phyloP scores from a whole-genome alignment of 2,888 invertebrate genomes.

The Lathronympha strigana region DNA sequence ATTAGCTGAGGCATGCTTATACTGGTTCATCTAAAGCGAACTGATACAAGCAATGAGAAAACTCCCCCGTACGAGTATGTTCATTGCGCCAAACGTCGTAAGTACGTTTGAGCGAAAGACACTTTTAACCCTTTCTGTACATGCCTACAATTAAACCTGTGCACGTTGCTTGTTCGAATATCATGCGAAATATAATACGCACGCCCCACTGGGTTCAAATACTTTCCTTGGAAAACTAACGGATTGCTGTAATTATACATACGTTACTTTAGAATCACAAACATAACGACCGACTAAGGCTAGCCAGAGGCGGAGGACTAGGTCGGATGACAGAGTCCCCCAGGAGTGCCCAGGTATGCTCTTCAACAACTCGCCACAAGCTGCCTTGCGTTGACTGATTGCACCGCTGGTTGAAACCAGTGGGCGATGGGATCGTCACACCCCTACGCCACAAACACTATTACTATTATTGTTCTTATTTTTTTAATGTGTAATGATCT shows the following conservation, averaged over 20 bases:
- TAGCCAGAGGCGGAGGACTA: too few species aligned
- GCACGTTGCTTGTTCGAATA: slow-evolving; percentile 23
- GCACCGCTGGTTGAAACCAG: too few species aligned
- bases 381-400: too few species aligned
- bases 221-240: slow-evolving; percentile 13
- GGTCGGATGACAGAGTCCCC: too few species aligned
- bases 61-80: slow-evolving; percentile 43
- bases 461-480: too few species aligned
- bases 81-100: slow-evolving; percentile 10
- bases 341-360: too few species aligned
- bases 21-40: not conserved
- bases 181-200: slow-evolving; percentile 27
- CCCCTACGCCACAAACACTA: too few species aligned
- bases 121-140: not conserved
- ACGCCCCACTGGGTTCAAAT: slow-evolving; percentile 7
- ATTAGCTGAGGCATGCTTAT: not conserved
- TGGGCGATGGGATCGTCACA: too few species aligned
- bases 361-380: too few species aligned
- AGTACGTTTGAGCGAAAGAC: not conserved
- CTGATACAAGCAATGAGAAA: not conserved
- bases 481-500: too few species aligned
- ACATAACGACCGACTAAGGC: too few species aligned
- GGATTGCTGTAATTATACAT: not conserved
- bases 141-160: slow-evolving; percentile 14
- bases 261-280: too few species aligned